Conservation (phyloP, 1,140 invertebrate species). For the Brachionus calyciflorus region DNA sequence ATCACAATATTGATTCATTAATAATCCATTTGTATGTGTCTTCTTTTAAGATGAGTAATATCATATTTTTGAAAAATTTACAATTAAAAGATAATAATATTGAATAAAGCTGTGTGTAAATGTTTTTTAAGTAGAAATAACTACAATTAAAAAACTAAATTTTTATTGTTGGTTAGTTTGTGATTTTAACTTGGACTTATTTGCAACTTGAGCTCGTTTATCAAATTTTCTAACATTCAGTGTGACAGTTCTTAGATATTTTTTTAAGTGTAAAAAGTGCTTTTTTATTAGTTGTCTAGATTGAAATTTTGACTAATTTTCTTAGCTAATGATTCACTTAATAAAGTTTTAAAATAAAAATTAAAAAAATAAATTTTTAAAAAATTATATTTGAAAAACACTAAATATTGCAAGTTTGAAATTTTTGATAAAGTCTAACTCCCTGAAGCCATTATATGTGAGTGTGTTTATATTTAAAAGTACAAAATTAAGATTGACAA, state of each 20-base stretch:
- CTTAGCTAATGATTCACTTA: too few relatives aligned
- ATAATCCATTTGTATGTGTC: conserved; percentile 24
- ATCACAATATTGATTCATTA: conserved; percentile 33
- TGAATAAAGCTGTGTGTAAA: neutral
- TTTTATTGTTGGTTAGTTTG: neutral
- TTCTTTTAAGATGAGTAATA: too few relatives aligned
- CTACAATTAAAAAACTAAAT: too few relatives aligned
- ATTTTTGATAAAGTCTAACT: too few relatives aligned
- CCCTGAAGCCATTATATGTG: too few relatives aligned
- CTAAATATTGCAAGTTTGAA: too few relatives aligned
- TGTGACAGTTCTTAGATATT: conserved; percentile 35
- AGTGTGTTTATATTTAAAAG: too few relatives aligned
- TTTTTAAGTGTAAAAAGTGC: neutral
- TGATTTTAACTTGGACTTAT: neutral
- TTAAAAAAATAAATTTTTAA: too few relatives aligned
- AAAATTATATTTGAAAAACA: too few relatives aligned
- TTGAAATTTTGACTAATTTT: too few relatives aligned
- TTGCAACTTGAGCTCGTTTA: neutral
- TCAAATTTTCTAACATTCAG: neutral
- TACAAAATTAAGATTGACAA: too few relatives aligned
- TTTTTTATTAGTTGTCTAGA: neutral
- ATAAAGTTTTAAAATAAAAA: too few relatives aligned
- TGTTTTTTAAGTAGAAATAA: neutral
- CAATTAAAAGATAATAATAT: conserved; percentile 24
- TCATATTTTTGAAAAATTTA: neutral